Evolutionary conservation across 2,888 invertebrate species (phyloP).

Genomic region (Phymatocera aterrima): DNA sequence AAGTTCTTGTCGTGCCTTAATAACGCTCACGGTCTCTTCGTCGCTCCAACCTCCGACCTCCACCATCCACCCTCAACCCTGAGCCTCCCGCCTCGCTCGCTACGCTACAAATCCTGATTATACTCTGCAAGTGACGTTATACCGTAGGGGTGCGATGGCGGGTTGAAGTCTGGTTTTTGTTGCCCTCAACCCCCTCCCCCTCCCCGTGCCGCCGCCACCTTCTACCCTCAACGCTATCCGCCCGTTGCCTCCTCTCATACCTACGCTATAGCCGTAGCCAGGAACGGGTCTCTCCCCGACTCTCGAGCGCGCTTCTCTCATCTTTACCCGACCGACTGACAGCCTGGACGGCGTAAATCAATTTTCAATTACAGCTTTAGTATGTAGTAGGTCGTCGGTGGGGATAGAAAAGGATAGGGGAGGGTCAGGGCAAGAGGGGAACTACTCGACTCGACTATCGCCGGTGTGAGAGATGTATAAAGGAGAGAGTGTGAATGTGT

Average conservation of each 20-base stretch:
- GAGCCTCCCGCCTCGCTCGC: conserved; percentile 54
- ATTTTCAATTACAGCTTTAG: conserved; percentile 75
- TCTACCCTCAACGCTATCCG: conserved; percentile 47
- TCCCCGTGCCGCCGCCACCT: conserved; percentile 46
- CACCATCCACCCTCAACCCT: conserved; percentile 47
- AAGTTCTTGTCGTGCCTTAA: conserved; percentile 75
- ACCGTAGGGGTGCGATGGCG: conserved; percentile 68
- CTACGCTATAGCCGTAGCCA: conserved; percentile 43
- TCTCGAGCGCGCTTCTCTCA: conserved; percentile 60
- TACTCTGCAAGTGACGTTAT: conserved; percentile 75
- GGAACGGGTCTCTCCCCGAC: conserved; percentile 43
- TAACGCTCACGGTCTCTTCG: conserved; percentile 70
- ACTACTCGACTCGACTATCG: conserved; percentile 51
- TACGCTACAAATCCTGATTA: conserved; percentile 76
- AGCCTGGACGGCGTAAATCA: conserved; percentile 75
- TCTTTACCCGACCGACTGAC: conserved; percentile 71
- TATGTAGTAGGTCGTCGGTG: conserved; percentile 56
- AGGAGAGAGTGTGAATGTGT: conserved; percentile 44
- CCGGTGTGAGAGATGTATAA: conserved; percentile 32
- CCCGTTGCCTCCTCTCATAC: conserved; percentile 41
- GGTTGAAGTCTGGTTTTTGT: conserved; percentile 73
- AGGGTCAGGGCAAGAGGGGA: conserved; percentile 44
- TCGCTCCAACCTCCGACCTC: conserved; percentile 52
- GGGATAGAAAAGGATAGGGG: conserved; percentile 37
- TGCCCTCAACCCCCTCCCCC: conserved; percentile 58